A percentile compares a stretch with the other conserved stretches of the same genome.
Evolutionary conservation across 2,797 vertebrate genomes (phyloP).

Genomic region (Brotula barbata): DNA sequence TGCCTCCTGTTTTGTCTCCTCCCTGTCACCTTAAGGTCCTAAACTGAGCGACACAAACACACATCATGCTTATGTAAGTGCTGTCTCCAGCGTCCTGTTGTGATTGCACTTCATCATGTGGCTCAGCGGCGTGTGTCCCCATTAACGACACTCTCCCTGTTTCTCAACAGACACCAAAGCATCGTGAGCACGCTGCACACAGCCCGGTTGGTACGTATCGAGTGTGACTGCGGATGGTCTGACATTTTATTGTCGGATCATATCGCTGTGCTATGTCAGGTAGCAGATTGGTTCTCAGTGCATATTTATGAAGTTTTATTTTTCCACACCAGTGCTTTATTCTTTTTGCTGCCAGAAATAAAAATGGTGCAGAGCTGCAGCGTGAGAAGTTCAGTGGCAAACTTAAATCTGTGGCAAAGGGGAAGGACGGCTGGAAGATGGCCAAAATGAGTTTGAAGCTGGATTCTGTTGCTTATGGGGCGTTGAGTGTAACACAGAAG

Average conservation of each 20-base stretch:
- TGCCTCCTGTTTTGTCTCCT: too few relatives aligned
- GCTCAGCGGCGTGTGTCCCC: slow-evolving; percentile 23
- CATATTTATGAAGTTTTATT: not conserved
- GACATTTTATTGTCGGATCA: not conserved
- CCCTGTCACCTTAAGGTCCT: slow-evolving; percentile 17
- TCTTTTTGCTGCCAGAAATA: not conserved
- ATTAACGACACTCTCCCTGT: slow-evolving; percentile 13
- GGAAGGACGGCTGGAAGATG: too few relatives aligned
- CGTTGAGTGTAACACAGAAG: too few relatives aligned
- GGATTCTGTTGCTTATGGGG: too few relatives aligned
- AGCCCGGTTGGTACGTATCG: slow-evolving; percentile 55
- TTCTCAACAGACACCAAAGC: slow-evolving; percentile 50
- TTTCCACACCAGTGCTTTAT: not conserved
- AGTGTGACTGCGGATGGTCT: slow-evolving; percentile 8
- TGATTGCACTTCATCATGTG: slow-evolving; percentile 18
- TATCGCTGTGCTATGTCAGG: not conserved
- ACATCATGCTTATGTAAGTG: slow-evolving; percentile 48
- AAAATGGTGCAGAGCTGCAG: not conserved
- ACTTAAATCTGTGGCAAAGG: too few relatives aligned
- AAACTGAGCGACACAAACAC: slow-evolving; percentile 24
- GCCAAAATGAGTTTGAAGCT: too few relatives aligned
- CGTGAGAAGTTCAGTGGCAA: too few relatives aligned
- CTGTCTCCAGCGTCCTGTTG: not conserved
- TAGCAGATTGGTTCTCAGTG: slow-evolving; percentile 1
- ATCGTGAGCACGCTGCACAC: slow-evolving; percentile 4